Percentiles rank a stretch among this genome's conserved stretches.
Evolutionary conservation across 2,888 invertebrate genomes (phyloP).

Genomic region (Hirtodrosophila alboralis): DNA sequence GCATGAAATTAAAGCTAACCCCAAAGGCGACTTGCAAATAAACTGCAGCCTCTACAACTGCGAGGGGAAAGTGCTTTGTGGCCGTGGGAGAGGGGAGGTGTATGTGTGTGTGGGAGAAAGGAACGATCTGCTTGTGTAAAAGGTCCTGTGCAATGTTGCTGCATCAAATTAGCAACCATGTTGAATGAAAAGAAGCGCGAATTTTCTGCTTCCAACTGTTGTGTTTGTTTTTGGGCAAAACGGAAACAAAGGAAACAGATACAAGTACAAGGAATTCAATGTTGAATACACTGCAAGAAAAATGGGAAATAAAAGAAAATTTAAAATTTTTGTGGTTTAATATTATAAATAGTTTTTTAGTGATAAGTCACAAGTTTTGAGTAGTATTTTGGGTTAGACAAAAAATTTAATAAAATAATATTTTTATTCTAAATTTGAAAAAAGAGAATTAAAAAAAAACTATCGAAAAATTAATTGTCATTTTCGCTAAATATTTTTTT

Average conservation of each 20-base stretch:
- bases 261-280: slow-evolving; percentile 24
- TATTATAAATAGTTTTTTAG: too few species aligned
- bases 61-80: slow-evolving; percentile 2
- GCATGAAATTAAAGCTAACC: slow-evolving; percentile 82
- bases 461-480: too few species aligned
- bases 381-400: too few species aligned
- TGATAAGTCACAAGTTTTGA: too few species aligned
- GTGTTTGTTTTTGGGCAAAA: slow-evolving; percentile 36
- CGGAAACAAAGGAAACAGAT: slow-evolving; percentile 31
- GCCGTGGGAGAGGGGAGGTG: neutral
- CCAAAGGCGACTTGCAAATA: slow-evolving; percentile 67
- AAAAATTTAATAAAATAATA: too few species aligned
- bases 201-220: slow-evolving; percentile 30
- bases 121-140: too few species aligned
- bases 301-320: too few species aligned
- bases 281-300: slow-evolving; percentile 21
- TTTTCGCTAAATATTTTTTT: too few species aligned
- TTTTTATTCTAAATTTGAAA: too few species aligned
- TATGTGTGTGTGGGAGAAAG: too few species aligned
- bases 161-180: slow-evolving; percentile 74
- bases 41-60: slow-evolving; percentile 54
- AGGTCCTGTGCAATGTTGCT: slow-evolving; percentile 77
- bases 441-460: too few species aligned
- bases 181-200: slow-evolving; percentile 64
- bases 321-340: too few species aligned